phyloP scores from a whole-genome alignment of 2,888 invertebrate species.

The Drosophila demipolita region DNA sequence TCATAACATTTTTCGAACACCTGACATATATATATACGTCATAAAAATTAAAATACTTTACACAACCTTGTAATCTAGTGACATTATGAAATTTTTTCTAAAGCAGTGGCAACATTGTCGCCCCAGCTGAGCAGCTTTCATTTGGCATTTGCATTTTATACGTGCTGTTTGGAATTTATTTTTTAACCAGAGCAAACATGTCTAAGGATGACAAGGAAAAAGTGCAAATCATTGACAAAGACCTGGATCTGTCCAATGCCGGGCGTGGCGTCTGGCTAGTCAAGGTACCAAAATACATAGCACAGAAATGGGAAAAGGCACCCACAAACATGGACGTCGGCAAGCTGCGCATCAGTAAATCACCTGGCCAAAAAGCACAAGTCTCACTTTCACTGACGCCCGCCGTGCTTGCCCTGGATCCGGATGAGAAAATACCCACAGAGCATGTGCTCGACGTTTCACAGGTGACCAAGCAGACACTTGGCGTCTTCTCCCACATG shows the following conservation, averaged over 20 bases:
- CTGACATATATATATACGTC: background rate
- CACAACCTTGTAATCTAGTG: background rate
- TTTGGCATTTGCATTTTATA: slow-evolving; percentile 34
- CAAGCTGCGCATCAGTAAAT: slow-evolving; percentile 94
- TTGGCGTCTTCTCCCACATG: slow-evolving; percentile 96
- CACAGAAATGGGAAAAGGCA: slow-evolving; percentile 96
- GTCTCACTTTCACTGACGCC: slow-evolving; percentile 94
- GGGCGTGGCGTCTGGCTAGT: slow-evolving; percentile 98
- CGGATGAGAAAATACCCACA: slow-evolving; percentile 94
- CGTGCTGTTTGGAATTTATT: slow-evolving; percentile 3
- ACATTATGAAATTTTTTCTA: background rate
- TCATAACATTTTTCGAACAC: background rate
- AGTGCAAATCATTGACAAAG: slow-evolving; percentile 89
- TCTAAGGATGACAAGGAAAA: slow-evolving; percentile 84
- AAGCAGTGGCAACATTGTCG: slow-evolving; percentile 23
- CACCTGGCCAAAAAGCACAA: slow-evolving; percentile 92
- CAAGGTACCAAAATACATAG: slow-evolving; percentile 98
- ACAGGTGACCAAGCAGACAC: slow-evolving; percentile 94
- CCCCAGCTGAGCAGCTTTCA: slow-evolving; percentile 40
- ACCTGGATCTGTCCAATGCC: slow-evolving; percentile 94
- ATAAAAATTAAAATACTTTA: background rate
- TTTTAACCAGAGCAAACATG: slow-evolving; percentile 60
- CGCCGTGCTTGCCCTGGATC: slow-evolving; percentile 91
- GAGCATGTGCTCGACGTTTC: slow-evolving; percentile 97
- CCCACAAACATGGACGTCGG: slow-evolving; percentile 97